Percentiles rank a stretch among this genome's conserved stretches.
Conservation (phyloP, 2,797 vertebrate species). For the Glossophaga mutica region DNA sequence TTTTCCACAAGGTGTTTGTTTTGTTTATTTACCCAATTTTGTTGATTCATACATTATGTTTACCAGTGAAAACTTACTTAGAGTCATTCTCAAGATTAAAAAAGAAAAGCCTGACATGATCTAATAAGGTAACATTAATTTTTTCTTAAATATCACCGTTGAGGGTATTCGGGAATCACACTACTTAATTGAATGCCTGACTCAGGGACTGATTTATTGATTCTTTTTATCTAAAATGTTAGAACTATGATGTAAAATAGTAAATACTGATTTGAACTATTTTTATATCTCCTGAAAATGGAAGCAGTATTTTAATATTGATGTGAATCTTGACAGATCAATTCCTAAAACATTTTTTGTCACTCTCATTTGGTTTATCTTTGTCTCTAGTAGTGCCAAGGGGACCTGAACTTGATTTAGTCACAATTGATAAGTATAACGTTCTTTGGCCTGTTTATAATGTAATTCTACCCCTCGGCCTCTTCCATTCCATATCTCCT, state of each 20-base stretch:
- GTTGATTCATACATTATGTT: not conserved
- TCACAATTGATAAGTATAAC: not conserved
- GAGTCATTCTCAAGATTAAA: constrained; percentile 7
- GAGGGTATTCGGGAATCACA: not conserved
- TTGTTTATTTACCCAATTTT: constrained; percentile 38
- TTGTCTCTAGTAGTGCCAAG: not conserved
- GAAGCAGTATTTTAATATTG: not conserved
- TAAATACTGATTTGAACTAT: not conserved
- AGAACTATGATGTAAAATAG: constrained; percentile 8
- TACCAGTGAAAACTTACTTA: not conserved
- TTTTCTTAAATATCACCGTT: constrained; percentile 19
- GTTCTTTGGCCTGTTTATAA: not conserved
- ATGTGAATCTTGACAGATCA: not conserved
- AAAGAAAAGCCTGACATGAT: not conserved
- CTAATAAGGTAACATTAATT: not conserved
- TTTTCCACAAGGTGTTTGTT: constrained; percentile 9
- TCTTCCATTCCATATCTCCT: not conserved
- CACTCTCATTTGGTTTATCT: not conserved
- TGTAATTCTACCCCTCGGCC: not conserved
- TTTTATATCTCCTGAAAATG: not conserved
- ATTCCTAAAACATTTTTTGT: not conserved
- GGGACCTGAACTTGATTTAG: not conserved
- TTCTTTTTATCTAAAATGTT: constrained; percentile 21
- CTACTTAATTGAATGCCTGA: not conserved
- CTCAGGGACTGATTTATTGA: constrained; percentile 16